Evolutionary conservation across 2,888 invertebrate species (phyloP).

Genomic region (Idaea dimidiata): DNA sequence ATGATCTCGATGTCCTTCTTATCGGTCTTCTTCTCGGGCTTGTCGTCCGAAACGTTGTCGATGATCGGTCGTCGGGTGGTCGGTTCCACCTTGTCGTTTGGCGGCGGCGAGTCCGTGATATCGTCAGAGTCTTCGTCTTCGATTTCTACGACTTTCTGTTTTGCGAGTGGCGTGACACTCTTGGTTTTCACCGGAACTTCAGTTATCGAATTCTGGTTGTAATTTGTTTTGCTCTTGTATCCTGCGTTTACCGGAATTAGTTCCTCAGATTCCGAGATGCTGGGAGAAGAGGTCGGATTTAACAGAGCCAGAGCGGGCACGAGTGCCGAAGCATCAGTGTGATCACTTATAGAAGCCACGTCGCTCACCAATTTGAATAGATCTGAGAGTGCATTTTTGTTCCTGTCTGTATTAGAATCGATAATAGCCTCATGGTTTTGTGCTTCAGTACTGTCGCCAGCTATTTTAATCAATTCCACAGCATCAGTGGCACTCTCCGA

Average conservation of each 20-base stretch:
- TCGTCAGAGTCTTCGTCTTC: slow-evolving; percentile 61
- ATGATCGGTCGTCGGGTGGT: slow-evolving; percentile 67
- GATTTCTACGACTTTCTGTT: slow-evolving; percentile 63
- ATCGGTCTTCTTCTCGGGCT: slow-evolving; percentile 45
- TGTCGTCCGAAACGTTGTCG: slow-evolving; percentile 64
- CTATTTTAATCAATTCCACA: slow-evolving; percentile 64
- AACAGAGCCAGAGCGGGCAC: slow-evolving; percentile 30
- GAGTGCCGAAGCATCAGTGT: slow-evolving; percentile 45
- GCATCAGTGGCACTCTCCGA: slow-evolving; percentile 61
- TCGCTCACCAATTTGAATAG: slow-evolving; percentile 71
- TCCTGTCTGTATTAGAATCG: slow-evolving; percentile 41
- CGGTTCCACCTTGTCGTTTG: slow-evolving; percentile 65
- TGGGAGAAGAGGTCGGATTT: slow-evolving; percentile 39
- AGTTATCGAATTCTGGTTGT: slow-evolving; percentile 70
- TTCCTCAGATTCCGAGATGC: slow-evolving; percentile 67
- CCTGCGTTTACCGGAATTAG: slow-evolving; percentile 68
- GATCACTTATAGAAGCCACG: slow-evolving; percentile 69
- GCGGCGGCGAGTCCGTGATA: slow-evolving; percentile 64
- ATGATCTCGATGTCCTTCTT: slow-evolving; percentile 71
- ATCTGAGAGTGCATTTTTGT: slow-evolving; percentile 60
- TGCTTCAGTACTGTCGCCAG: slow-evolving; percentile 33
- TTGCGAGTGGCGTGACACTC: slow-evolving; percentile 39
- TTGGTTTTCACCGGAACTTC: slow-evolving; percentile 64
- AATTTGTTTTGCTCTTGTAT: slow-evolving; percentile 71
- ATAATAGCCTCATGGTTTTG: slow-evolving; percentile 58